A percentile compares a stretch with the other conserved stretches of the same genome.
phyloP scores from a whole-genome alignment of 2,888 invertebrate genomes.

The Brassicogethes aeneus region DNA sequence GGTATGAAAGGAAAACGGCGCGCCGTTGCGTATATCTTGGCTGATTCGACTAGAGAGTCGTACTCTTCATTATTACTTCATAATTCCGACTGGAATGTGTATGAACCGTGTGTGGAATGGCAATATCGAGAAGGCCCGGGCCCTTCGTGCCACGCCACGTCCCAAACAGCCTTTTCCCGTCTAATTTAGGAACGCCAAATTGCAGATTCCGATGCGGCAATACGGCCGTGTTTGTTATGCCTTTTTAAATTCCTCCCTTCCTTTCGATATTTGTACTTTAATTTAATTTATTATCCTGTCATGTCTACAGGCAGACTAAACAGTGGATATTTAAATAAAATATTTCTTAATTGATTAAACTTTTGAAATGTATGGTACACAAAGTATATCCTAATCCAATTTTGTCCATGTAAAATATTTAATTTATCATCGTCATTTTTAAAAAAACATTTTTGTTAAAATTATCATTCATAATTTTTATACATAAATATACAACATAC shows the following conservation, averaged over 20 bases:
- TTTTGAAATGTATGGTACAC: no score
- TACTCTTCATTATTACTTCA: constrained; percentile 39
- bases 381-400: no score
- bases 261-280: background rate
- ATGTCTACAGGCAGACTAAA: no score
- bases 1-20: no score
- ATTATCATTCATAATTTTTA: no score
- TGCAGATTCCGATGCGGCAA: constrained; percentile 1
- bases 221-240: background rate
- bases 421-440: no score
- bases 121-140: constrained; percentile 19
- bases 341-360: no score
- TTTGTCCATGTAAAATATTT: no score
- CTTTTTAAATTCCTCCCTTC: background rate
- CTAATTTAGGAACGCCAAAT: constrained; percentile 1
- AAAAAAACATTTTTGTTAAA: no score
- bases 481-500: no score
- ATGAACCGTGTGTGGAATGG: constrained; percentile 34
- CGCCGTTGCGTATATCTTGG: background rate
- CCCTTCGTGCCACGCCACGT: background rate
- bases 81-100: constrained; percentile 36
- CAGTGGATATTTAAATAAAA: no score
- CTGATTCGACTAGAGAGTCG: constrained; percentile 6
- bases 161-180: background rate
- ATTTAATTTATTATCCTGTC: no score